Evolutionary conservation across 2,113 vertebrate species (phyloP).

Genomic region (Cryptotis parvus): DNA sequence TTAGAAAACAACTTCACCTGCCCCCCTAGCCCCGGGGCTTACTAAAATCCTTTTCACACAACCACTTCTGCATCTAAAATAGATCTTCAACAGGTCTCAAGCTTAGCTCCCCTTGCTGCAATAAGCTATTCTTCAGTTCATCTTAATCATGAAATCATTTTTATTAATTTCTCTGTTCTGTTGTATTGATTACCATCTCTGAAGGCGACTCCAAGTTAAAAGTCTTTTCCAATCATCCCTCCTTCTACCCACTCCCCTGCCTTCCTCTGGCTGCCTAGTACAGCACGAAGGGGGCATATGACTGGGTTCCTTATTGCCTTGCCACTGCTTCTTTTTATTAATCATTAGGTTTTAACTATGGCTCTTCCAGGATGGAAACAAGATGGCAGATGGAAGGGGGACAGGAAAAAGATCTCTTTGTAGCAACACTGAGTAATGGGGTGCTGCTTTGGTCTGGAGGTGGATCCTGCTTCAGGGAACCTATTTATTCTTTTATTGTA

Average conservation of each 20-base stretch:
- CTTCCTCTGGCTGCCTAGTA: neutral
- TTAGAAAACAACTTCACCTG: slow-evolving; percentile 44
- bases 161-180: neutral
- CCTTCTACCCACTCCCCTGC: neutral
- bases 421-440: neutral
- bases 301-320: neutral
- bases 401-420: neutral
- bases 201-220: slow-evolving; percentile 10
- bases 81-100: neutral
- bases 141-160: neutral
- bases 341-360: neutral
- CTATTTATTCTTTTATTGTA: neutral
- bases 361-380: neutral
- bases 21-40: neutral
- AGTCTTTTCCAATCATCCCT: neutral
- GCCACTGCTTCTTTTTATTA: neutral
- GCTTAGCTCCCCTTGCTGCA: neutral
- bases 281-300: neutral
- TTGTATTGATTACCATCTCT: neutral
- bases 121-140: neutral
- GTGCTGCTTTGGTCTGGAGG: neutral
- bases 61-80: neutral
- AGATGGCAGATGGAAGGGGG: neutral
- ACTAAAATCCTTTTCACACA: neutral
- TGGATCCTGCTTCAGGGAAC: neutral